Evolutionary conservation across 2,888 invertebrate genomes (phyloP).

Genomic region (Sipha maydis): DNA sequence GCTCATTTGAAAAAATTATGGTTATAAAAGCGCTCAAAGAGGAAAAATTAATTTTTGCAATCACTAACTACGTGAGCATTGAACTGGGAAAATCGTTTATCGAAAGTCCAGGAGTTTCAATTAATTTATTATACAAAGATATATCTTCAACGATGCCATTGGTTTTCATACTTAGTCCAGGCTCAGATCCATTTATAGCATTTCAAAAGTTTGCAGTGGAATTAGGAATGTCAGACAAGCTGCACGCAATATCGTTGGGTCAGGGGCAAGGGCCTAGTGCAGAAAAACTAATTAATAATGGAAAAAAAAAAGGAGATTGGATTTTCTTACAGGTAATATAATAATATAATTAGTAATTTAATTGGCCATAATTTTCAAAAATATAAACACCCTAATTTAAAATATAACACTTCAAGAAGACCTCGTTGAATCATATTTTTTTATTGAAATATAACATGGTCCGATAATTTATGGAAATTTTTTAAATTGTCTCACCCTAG

Average conservation of each 20-base stretch:
- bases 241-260: conserved; percentile 87
- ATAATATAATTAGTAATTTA: neutral
- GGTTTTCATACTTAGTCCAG: conserved; percentile 87
- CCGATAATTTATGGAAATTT: no score
- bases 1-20: conserved; percentile 82
- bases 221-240: conserved; percentile 76
- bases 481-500: no score
- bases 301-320: conserved; percentile 83
- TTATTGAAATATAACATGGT: no score
- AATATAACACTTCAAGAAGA: no score
- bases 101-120: conserved; percentile 81
- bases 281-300: conserved; percentile 83
- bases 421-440: no score
- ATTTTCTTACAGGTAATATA: conserved; percentile 79
- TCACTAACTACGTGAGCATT: conserved; percentile 81
- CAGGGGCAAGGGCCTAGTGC: conserved; percentile 91
- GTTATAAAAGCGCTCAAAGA: conserved; percentile 80
- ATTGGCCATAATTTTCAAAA: no score
- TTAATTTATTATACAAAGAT: conserved; percentile 77
- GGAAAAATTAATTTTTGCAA: conserved; percentile 83
- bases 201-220: conserved; percentile 84
- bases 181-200: conserved; percentile 87
- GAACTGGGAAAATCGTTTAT: conserved; percentile 83
- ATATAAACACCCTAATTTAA: no score
- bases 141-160: conserved; percentile 80